Conservation (phyloP, 2,113 vertebrate genomes). For the Perca fluviatilis region DNA sequence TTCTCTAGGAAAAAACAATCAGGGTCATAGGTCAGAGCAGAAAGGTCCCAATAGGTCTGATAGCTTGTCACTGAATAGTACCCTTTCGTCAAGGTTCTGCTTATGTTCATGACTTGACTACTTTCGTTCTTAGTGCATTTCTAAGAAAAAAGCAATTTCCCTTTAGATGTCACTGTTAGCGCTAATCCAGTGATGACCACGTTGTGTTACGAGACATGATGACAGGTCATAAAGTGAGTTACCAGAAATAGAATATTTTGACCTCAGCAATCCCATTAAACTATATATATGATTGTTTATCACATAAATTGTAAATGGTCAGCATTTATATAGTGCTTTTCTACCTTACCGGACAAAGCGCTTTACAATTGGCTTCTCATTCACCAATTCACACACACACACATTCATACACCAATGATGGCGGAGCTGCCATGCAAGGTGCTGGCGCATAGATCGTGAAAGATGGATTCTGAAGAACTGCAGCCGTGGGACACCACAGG, state of each 20-base stretch:
- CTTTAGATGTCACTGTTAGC: not conserved
- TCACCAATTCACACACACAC: no score
- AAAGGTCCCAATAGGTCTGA: not conserved
- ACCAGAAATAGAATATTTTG: slow-evolving; percentile 14
- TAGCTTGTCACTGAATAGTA: not conserved
- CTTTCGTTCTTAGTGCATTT: slow-evolving; percentile 25
- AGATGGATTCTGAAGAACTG: not conserved
- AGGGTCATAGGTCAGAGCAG: slow-evolving; percentile 24
- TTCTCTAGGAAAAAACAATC: slow-evolving; percentile 20
- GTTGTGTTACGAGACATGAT: slow-evolving; percentile 1
- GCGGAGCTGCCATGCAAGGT: no score
- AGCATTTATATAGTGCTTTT: no score
- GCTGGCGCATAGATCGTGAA: not conserved
- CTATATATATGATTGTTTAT: not conserved
- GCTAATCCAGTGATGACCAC: not conserved
- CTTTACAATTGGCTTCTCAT: no score
- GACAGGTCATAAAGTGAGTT: not conserved
- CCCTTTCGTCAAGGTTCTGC: not conserved
- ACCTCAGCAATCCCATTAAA: slow-evolving; percentile 1
- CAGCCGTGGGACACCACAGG: not conserved
- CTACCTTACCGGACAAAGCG: no score
- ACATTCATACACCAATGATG: no score
- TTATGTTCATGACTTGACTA: not conserved
- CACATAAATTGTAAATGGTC: no score
- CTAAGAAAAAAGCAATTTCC: slow-evolving; percentile 28